Conservation (phyloP, 2,797 vertebrate species). For the Petrocephalus sullivani region DNA sequence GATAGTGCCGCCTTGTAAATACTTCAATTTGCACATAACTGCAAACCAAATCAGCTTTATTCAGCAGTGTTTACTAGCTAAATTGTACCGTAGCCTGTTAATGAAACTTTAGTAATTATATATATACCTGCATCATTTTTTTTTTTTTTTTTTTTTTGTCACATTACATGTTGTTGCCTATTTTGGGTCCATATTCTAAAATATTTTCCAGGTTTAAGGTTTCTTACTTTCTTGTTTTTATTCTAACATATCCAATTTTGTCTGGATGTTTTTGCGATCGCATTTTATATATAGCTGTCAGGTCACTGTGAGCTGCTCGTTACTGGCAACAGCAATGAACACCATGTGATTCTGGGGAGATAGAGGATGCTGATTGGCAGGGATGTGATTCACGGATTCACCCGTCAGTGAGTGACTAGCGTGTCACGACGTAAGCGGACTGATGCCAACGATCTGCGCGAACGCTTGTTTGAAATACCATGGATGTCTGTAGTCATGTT, state of each 20-base stretch:
- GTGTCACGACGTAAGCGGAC: neutral
- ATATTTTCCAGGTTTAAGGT: neutral
- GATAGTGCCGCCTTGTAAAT: conserved; percentile 1
- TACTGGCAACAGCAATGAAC: neutral
- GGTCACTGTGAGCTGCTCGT: neutral
- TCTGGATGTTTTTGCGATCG: neutral
- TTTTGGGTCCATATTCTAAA: neutral
- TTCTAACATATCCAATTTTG: neutral
- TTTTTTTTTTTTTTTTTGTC: neutral
- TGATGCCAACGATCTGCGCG: too few species aligned
- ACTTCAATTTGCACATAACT: neutral
- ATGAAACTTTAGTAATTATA: neutral
- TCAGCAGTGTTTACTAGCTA: neutral
- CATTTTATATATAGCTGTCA: neutral
- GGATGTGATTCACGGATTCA: neutral
- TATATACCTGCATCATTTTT: neutral
- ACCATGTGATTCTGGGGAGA: neutral
- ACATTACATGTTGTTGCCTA: neutral
- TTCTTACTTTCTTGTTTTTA: neutral
- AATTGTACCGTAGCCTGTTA: neutral
- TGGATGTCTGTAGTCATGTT: neutral
- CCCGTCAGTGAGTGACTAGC: neutral
- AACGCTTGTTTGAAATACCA: neutral
- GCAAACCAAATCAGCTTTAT: too few species aligned
- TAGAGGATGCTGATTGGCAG: neutral